Conservation (phyloP, 2,113 vertebrate genomes). For the Channa argus region DNA sequence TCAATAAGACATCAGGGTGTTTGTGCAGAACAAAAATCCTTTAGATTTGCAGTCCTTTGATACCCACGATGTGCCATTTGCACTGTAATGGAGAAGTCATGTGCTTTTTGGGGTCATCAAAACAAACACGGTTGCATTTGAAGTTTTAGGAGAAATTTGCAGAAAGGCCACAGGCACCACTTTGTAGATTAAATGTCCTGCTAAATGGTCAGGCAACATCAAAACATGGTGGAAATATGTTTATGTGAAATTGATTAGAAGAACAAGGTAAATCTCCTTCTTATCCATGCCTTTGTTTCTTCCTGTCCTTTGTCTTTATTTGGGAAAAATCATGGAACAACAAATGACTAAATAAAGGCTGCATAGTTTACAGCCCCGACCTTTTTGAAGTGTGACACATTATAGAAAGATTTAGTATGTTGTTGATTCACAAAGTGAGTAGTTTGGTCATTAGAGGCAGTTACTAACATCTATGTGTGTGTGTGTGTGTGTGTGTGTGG, state of each 20-base stretch:
- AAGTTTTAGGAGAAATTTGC: neutral
- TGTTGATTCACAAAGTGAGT: conserved; percentile 34
- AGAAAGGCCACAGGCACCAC: neutral
- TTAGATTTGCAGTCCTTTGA: too few relatives aligned
- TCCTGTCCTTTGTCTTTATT: too few relatives aligned
- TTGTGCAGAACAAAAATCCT: neutral
- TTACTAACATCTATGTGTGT: conserved; percentile 11
- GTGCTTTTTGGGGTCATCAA: neutral
- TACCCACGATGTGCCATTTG: neutral
- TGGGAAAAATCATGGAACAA: too few relatives aligned
- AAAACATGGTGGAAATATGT: neutral
- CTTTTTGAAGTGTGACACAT: neutral
- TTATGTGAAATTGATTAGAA: neutral
- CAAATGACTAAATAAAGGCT: too few relatives aligned
- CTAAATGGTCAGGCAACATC: neutral
- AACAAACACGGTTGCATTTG: neutral
- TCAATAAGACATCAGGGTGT: neutral
- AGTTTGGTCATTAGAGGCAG: conserved; percentile 10
- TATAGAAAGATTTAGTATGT: neutral
- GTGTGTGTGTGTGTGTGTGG: neutral
- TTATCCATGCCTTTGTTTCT: too few relatives aligned
- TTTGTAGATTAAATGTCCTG: neutral
- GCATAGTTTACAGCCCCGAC: too few relatives aligned
- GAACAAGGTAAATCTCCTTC: too few relatives aligned
- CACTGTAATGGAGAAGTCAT: neutral